phyloP scores from a whole-genome alignment of 2,888 invertebrate genomes.

The Celastrina argiolus region DNA sequence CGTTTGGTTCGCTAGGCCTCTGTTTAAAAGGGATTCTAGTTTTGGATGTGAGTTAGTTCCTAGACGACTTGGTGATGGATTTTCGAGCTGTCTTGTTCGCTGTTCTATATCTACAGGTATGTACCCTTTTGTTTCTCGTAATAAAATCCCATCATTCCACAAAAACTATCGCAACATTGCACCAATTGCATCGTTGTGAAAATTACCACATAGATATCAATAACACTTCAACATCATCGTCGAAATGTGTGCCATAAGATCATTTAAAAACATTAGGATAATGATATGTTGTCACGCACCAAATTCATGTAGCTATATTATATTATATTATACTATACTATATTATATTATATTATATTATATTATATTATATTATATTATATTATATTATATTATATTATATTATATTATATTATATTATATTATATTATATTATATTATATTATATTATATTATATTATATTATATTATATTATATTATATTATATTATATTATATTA shows the following conservation, averaged over 20 bases:
- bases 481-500: too few relatives aligned
- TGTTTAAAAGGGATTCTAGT: conserved; percentile 8
- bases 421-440: too few relatives aligned
- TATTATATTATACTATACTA: background rate
- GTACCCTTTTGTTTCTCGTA: background rate
- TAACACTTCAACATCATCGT: background rate
- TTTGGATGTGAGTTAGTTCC: background rate
- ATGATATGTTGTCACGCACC: too few relatives aligned
- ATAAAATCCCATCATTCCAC: background rate
- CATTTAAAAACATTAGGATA: too few relatives aligned
- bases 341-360: too few relatives aligned
- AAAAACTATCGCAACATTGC: background rate
- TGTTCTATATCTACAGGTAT: conserved; percentile 10
- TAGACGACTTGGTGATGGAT: conserved; percentile 3
- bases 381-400: too few relatives aligned
- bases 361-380: too few relatives aligned
- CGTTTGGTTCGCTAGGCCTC: background rate
- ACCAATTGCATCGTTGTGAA: background rate
- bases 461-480: too few relatives aligned
- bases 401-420: too few relatives aligned
- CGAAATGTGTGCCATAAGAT: too few relatives aligned
- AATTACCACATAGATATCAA: background rate
- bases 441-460: too few relatives aligned
- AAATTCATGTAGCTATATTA: too few relatives aligned
- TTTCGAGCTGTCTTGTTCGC: background rate